Conservation (phyloP, 2,888 invertebrate species). For the Ophraella communa region DNA sequence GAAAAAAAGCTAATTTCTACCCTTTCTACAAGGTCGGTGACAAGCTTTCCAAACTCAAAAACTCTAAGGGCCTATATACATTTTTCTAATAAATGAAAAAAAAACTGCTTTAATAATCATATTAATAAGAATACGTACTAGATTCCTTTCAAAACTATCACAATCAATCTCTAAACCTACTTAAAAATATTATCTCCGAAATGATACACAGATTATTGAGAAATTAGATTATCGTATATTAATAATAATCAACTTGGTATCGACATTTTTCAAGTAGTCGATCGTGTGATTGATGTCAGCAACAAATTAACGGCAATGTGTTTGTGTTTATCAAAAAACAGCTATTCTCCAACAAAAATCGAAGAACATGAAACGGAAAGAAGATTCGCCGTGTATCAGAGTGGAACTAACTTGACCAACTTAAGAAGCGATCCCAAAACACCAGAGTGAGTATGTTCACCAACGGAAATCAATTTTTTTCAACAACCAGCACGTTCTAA, state of each 20-base stretch:
- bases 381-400: slow-evolving; percentile 15
- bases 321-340: slow-evolving; percentile 3
- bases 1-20: too few relatives aligned
- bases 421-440: slow-evolving; percentile 5
- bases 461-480: too few relatives aligned
- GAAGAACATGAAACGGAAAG: slow-evolving; percentile 5
- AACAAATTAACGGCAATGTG: slow-evolving; percentile 5
- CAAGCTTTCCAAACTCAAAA: too few relatives aligned
- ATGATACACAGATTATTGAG: not conserved
- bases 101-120: too few relatives aligned
- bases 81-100: too few relatives aligned
- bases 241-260: not conserved
- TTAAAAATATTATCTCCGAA: not conserved
- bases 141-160: not conserved
- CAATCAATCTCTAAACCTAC: not conserved
- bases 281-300: not conserved
- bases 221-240: not conserved
- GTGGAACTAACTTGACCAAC: slow-evolving; percentile 3
- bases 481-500: too few relatives aligned
- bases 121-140: not conserved
- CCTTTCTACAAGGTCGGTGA: too few relatives aligned
- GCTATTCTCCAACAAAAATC: not conserved
- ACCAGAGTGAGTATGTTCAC: slow-evolving; percentile 6
- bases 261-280: not conserved
- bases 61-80: too few relatives aligned